Base-by-base conservation (phyloP, 2,113 vertebrate genomes). In the Calidris pugnax region DNA sequence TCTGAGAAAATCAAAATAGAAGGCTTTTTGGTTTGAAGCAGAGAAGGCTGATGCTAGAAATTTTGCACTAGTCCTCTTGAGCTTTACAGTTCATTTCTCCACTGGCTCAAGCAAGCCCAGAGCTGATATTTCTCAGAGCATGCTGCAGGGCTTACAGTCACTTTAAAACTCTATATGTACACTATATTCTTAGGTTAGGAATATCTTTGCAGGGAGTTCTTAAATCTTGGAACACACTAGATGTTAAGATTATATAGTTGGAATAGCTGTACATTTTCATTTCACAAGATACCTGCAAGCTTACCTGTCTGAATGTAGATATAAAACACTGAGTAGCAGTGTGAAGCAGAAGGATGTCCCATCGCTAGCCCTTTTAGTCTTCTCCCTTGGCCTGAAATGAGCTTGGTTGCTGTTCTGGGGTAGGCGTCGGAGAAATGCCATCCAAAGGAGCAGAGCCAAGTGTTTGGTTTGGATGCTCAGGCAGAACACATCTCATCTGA, bases 361-460 rank as follows among this genome's bases (percentile, higher is more conserved):
- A 87, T 66, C 75, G 28, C 19, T 77, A 77, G 51, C 59, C 71
- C 55, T 87, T 81, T 82, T 24, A 67, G 45, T 87, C 51, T 86
- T 85, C 51, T 93, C 48, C 48, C 73, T 76, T 90, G 91, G 83
- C 86, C 79, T 93, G 81, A 62, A 85, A 85, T 94, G 56, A 90
- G 77, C 93, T 94, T 87, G 62, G 75, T 84, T 90, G 90, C 89
- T 90, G 91, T 89, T 92, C 83, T 81, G 68, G 57, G 81, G 95
- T 94, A 83, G 90, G 94, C 47, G 32, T 90, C 69, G 53, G 76
- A 96, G 83, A 97, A 98, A 94, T 95, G 81, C 80, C 95, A 96
- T 90, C 80, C 95, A 92, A 84, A 93, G 84, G 33, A 93, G 80
- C 83, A 39, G 71, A 97, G 95, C 91, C 96, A 98, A 97, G 83